Conservation (phyloP, 2,888 invertebrate species). For the Norana najaformis region DNA sequence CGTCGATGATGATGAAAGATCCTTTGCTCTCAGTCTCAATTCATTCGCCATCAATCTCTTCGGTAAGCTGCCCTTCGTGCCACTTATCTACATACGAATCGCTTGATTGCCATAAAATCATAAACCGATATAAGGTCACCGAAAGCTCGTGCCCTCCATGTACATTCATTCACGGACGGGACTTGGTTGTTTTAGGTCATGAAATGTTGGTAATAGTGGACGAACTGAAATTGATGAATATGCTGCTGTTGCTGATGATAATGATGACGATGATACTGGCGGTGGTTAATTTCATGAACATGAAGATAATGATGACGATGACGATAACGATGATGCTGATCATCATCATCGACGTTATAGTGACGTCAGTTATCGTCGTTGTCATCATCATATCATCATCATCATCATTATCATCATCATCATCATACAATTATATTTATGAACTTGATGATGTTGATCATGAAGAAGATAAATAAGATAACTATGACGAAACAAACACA, state of each 20-base stretch:
- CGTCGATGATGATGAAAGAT: conserved; percentile 40
- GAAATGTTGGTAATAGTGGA: not conserved
- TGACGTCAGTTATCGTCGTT: not conserved
- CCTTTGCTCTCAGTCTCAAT: conserved; percentile 44
- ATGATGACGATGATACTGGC: not conserved
- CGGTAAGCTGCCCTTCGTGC: conserved; percentile 39
- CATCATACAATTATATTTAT: not conserved
- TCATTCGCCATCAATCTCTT: conserved; percentile 43
- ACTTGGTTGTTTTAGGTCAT: not conserved
- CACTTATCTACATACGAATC: too few species aligned
- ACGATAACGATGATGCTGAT: not conserved
- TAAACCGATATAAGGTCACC: too few species aligned
- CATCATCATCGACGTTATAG: not conserved
- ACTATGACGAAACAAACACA: not conserved
- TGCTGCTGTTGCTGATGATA: not conserved
- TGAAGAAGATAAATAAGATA: not conserved
- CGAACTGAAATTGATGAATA: not conserved
- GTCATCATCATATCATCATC: conserved; percentile 6
- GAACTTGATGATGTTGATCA: not conserved
- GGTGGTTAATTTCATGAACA: too few species aligned
- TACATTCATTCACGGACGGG: too few species aligned
- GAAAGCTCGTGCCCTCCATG: too few species aligned
- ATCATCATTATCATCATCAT: not conserved
- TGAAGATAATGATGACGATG: not conserved
- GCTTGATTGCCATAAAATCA: too few species aligned